These are phyloP conservation scores for Rotaria sp. DNA, from an alignment of 2,888 invertebrate genomes.

Conservation along the genomic window DNA sequence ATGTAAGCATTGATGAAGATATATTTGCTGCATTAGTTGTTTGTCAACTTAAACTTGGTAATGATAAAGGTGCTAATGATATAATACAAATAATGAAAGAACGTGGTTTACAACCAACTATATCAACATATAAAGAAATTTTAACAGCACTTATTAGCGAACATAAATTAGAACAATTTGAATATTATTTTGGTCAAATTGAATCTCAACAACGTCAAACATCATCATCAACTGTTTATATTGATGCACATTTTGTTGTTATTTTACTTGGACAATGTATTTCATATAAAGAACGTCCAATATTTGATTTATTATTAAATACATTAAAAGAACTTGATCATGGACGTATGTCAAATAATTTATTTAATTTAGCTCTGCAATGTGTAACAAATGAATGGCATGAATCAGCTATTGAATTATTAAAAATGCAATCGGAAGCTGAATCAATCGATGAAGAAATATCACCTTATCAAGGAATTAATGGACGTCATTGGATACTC, in stretches of 20 bases:
- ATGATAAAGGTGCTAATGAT: slow-evolving; percentile 26
- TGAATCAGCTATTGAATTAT: slow-evolving; percentile 19
- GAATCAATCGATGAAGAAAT: not conserved
- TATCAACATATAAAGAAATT: slow-evolving; percentile 30
- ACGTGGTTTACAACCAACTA: slow-evolving; percentile 16
- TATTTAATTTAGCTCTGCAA: slow-evolving; percentile 16
- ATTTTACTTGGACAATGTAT: slow-evolving; percentile 14
- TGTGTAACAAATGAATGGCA: slow-evolving; percentile 6
- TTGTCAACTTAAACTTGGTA: slow-evolving; percentile 21
- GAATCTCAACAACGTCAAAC: not conserved
- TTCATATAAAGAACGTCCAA: slow-evolving; percentile 23
- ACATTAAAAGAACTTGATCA: slow-evolving; percentile 16
- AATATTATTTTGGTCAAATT: slow-evolving; percentile 14
- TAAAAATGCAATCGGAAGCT: not conserved
- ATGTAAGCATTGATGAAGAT: slow-evolving; percentile 10
- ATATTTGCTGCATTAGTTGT: slow-evolving; percentile 12
- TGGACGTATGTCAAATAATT: not conserved
- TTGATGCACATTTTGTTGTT: slow-evolving; percentile 1
- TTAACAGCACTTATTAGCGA: slow-evolving; percentile 1
- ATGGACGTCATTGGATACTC: not conserved
- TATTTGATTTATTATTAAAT: slow-evolving; percentile 22
- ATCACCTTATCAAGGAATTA: not conserved
- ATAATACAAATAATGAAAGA: slow-evolving; percentile 25
- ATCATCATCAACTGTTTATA: slow-evolving; percentile 26
- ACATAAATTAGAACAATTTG: slow-evolving; percentile 23